Evolutionary conservation across 2,888 invertebrate species (phyloP).

Genomic region (Mamestra brassicae): DNA sequence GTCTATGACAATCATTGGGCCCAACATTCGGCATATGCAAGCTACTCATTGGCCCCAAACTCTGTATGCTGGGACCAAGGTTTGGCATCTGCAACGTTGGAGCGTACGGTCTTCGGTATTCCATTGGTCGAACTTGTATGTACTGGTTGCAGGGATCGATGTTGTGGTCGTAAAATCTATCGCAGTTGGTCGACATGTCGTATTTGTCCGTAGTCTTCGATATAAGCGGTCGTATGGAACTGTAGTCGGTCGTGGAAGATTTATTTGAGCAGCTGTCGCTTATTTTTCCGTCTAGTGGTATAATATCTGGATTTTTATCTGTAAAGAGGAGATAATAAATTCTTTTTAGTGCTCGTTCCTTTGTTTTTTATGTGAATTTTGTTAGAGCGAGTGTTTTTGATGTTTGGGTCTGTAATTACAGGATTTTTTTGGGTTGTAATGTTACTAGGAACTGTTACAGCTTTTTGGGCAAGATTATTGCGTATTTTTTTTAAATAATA

Average conservation of each 20-base stretch:
- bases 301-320: constrained; percentile 90
- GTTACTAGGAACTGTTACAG: background rate
- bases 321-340: constrained; percentile 66
- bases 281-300: constrained; percentile 88
- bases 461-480: too few relatives aligned
- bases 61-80: constrained; percentile 78
- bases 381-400: constrained; percentile 33
- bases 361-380: constrained; percentile 48
- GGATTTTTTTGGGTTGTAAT: constrained; percentile 21
- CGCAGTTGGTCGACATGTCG: constrained; percentile 80
- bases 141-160: constrained; percentile 84
- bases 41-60: constrained; percentile 73
- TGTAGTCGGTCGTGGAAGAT: constrained; percentile 86
- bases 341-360: constrained; percentile 48
- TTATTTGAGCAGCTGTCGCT: constrained; percentile 88
- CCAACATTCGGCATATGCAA: constrained; percentile 72
- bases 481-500: too few relatives aligned
- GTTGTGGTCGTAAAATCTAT: constrained; percentile 83
- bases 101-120: constrained; percentile 77
- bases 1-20: constrained; percentile 82
- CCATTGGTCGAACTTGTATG: constrained; percentile 84
- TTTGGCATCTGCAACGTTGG: constrained; percentile 75
- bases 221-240: constrained; percentile 84
- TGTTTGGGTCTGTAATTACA: constrained; percentile 16
- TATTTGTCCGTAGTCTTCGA: constrained; percentile 85